Base-by-base conservation (phyloP, 2,113 vertebrate species). In the Hemiscyllium ocellatum region DNA sequence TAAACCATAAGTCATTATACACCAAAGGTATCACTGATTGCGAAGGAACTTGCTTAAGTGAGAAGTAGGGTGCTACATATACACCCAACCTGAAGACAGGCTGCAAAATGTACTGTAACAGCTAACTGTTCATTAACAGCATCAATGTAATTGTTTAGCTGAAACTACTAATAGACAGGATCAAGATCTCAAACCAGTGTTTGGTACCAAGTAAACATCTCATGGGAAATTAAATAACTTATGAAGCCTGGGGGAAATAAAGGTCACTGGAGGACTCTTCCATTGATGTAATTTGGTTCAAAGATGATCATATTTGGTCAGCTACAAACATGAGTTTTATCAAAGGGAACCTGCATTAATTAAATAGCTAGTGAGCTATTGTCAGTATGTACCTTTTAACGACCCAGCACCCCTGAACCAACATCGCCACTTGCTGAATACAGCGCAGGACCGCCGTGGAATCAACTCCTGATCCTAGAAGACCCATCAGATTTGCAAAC, bases 401-500 rank as follows among this genome's bases (percentile, higher is more conserved):
- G 7, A 99, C 99, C 99, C 99, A 99, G 98, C 99, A 99, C 47
- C 99, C 99, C 97, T 99, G 99, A 95, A 99, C 98, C 96, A 99
- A 97, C 97, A 99, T 98, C 26, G 99, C 98, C 98, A 99, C 99
- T 98, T 99, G 99, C 97, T 99, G 99, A 97, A 99, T 98, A 96
- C 99, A 99, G 95, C 99, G 98, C 96, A 99, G 97, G 96, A 98
- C 99, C 20, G 99, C 96, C 0, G 98, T 98, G 0, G 98, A 98
- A 97, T 99, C 99, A 0, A 98, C 98, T 24, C 98, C 99, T 0
- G 98, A 98, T 85, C 98, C 98, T 0, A 99, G 97, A 85, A 99
- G 97, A 13, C 99, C 98, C 98, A 99, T 99, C 93, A 99, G 97
- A 96, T 99, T 99, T 94, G 99, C 98, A 96, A 99, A 99, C 0